A percentile compares a stretch with the other conserved stretches of the same genome.
phyloP scores from a whole-genome alignment of 1,140 invertebrate genomes.

The Aphelenchoides fujianensis region DNA sequence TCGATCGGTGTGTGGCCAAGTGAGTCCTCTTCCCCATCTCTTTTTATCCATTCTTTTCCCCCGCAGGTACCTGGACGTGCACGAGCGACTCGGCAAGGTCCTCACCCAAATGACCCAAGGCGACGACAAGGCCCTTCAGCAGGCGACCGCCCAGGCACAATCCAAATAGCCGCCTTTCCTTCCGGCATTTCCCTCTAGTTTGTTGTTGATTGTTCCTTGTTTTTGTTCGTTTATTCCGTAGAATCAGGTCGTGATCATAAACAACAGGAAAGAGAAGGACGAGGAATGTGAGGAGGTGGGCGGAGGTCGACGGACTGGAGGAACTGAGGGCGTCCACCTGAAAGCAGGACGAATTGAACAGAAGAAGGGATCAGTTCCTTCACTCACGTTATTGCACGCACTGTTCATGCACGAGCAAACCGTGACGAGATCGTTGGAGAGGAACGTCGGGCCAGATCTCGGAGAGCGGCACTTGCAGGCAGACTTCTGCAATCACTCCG shows the following conservation, averaged over 20 bases:
- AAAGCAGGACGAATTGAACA: no score
- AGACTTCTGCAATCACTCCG: conserved; percentile 26
- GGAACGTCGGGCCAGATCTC: conserved; percentile 42
- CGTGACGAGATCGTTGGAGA: conserved; percentile 32
- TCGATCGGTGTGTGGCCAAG: conserved; percentile 51
- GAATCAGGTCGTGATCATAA: not conserved
- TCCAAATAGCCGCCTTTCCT: conserved; percentile 5
- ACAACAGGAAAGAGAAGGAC: not conserved
- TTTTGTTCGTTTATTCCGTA: not conserved
- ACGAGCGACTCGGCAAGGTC: conserved; percentile 47
- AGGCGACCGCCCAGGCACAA: conserved; percentile 23
- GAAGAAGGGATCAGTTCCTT: no score
- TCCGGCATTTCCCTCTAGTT: no score
- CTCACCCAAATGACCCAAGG: conserved; percentile 53
- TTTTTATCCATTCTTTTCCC: not conserved
- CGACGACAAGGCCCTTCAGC: conserved; percentile 37
- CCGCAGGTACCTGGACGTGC: conserved; percentile 41
- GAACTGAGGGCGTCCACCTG: no score
- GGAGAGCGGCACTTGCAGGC: conserved; percentile 31
- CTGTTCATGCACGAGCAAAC: conserved; percentile 38
- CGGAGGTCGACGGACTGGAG: no score
- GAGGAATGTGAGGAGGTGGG: no score
- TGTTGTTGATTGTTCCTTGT: conserved; percentile 24
- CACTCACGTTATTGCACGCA: conserved; percentile 35
- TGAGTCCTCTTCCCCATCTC: not conserved